Percentiles rank a stretch among this genome's conserved stretches.
Conservation (phyloP, 2,113 vertebrate species). For the Gnathonemus echidnorhynchus region DNA sequence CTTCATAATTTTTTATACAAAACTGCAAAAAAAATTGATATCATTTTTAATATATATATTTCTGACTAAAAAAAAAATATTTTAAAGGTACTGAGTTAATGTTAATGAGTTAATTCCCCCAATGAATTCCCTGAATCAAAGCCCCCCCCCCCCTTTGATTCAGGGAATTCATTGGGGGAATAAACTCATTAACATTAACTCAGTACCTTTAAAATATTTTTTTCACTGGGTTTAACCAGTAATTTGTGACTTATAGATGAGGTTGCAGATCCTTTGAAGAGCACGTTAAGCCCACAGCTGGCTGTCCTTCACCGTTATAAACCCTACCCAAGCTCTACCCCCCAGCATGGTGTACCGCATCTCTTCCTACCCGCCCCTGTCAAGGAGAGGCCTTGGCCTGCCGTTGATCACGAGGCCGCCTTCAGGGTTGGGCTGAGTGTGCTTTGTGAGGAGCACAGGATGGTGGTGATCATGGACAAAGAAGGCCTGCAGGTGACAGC, state of each 20-base stretch:
- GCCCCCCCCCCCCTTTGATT: too few species aligned
- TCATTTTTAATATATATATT: not conserved
- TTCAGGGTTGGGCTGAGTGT: conserved; percentile 66
- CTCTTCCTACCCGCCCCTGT: conserved; percentile 30
- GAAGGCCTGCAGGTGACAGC: conserved; percentile 76
- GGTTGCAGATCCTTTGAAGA: conserved; percentile 39
- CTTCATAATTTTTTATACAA: not conserved
- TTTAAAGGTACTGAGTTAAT: not conserved
- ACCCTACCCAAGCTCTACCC: conserved; percentile 39
- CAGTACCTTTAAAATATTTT: too few species aligned
- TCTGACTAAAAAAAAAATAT: not conserved
- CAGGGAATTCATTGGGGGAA: too few species aligned
- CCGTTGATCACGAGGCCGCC: conserved; percentile 58
- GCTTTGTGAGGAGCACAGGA: conserved; percentile 72
- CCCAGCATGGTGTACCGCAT: conserved; percentile 54
- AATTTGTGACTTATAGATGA: conserved; percentile 35
- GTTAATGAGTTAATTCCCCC: not conserved
- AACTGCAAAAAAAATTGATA: not conserved
- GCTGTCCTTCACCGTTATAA: conserved; percentile 57
- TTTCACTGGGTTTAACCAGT: not conserved
- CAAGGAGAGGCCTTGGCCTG: conserved; percentile 9
- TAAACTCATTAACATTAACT: too few species aligned
- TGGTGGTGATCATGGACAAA: conserved; percentile 79
- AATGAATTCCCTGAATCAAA: not conserved
- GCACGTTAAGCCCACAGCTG: conserved; percentile 66